These are phyloP conservation scores for Leptogaster cylindrica DNA, from an alignment of 2,888 invertebrate genomes.

Conservation along the genomic window DNA sequence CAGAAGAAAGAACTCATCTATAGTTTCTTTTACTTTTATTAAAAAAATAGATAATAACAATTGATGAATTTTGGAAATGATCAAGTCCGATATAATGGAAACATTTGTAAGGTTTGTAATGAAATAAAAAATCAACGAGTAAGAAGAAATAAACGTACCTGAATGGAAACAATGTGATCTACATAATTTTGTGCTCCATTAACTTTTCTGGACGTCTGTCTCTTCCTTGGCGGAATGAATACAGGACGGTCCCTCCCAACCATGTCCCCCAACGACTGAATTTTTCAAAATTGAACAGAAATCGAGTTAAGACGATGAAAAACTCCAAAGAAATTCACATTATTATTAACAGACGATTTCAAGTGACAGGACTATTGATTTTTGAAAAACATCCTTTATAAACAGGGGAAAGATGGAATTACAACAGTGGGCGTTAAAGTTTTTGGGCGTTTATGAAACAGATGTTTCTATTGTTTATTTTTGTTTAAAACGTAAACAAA, in stretches of 20 bases:
- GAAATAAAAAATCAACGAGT: not conserved
- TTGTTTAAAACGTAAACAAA: no score
- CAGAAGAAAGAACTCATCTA: not conserved
- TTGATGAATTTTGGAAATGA: not conserved
- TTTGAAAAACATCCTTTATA: no score
- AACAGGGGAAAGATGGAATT: no score
- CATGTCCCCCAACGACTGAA: constrained; percentile 52
- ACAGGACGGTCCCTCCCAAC: constrained; percentile 62
- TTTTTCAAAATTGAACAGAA: no score
- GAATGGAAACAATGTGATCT: constrained; percentile 69
- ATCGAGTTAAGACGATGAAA: not conserved
- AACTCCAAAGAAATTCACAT: not conserved
- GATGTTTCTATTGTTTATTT: no score
- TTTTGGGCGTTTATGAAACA: constrained; percentile 1
- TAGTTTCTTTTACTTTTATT: no score
- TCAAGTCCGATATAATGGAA: no score
- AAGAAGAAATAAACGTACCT: constrained; percentile 62
- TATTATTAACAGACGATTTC: not conserved
- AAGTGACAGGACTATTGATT: constrained; percentile 31
- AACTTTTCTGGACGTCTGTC: constrained; percentile 66
- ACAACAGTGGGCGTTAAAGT: not conserved
- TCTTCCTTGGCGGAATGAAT: constrained; percentile 68
- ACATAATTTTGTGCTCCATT: constrained; percentile 66
- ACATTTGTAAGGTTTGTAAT: no score
- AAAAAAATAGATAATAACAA: not conserved